phyloP scores from a whole-genome alignment of 2,888 invertebrate species.

The Catocala nupta region DNA sequence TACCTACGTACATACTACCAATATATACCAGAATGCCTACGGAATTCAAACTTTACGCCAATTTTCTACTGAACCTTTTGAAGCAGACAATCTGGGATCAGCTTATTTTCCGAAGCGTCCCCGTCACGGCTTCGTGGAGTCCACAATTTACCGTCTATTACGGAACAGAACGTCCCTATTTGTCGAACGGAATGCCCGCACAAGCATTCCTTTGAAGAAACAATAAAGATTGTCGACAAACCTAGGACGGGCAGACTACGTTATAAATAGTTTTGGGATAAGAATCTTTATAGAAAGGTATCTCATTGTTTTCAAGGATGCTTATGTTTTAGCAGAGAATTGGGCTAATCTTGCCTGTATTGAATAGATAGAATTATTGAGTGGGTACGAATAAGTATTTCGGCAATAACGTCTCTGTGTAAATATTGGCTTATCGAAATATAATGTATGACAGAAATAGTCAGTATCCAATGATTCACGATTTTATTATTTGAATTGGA shows the following conservation, averaged over 20 bases:
- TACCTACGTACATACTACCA: too few species aligned
- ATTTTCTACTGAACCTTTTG: background rate
- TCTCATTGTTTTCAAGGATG: background rate
- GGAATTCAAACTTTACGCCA: background rate
- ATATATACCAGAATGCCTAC: too few species aligned
- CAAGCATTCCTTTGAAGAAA: constrained; percentile 33
- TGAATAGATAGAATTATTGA: background rate
- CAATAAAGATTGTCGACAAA: constrained; percentile 36
- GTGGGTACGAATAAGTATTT: background rate
- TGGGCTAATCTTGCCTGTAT: background rate
- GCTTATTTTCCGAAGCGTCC: background rate
- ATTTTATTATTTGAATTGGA: too few species aligned
- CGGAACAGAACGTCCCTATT: constrained; percentile 35
- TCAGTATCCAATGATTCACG: too few species aligned
- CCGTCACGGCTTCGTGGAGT: background rate
- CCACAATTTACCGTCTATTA: constrained; percentile 41
- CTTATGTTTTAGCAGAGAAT: background rate
- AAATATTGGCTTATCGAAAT: too few species aligned
- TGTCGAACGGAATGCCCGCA: constrained; percentile 26
- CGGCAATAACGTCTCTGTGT: too few species aligned
- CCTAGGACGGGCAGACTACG: constrained; percentile 29
- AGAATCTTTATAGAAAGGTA: constrained; percentile 21
- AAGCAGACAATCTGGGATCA: background rate
- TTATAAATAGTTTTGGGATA: constrained; percentile 37
- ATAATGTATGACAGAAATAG: too few species aligned